Evolutionary conservation across 2,888 invertebrate species (phyloP).

Genomic region (Pocota personata): DNA sequence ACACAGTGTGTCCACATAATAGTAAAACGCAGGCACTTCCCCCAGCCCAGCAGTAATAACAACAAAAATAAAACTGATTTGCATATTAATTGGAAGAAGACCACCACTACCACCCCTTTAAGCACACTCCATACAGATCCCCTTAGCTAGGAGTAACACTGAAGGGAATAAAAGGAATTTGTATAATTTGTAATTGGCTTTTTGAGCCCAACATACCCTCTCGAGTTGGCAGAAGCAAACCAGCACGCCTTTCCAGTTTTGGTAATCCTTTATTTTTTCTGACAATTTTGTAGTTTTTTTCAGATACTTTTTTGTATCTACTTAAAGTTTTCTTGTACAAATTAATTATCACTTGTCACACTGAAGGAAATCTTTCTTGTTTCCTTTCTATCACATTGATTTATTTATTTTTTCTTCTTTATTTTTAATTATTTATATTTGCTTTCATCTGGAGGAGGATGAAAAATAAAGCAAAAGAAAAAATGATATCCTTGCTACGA

Average conservation of each 20-base stretch:
- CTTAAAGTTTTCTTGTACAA: conserved; percentile 28
- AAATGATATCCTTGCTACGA: conserved; percentile 52
- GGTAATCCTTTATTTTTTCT: conserved; percentile 33
- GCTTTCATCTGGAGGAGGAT: conserved; percentile 45
- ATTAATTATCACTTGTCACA: conserved; percentile 43
- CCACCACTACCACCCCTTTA: conserved; percentile 39
- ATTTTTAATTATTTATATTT: conserved; percentile 57
- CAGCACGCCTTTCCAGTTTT: conserved; percentile 28
- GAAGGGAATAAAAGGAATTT: conserved; percentile 55
- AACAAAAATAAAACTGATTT: conserved; percentile 69
- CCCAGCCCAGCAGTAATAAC: not conserved
- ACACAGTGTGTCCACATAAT: conserved; percentile 20
- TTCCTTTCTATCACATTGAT: conserved; percentile 25
- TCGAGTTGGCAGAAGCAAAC: conserved; percentile 29
- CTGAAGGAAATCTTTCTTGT: conserved; percentile 8
- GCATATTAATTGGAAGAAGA: conserved; percentile 72
- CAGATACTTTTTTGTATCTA: conserved; percentile 1
- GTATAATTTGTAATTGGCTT: conserved; percentile 70
- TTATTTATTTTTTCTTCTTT: conserved; percentile 26
- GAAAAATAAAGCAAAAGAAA: not conserved
- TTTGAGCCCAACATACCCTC: conserved; percentile 54
- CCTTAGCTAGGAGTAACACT: not conserved
- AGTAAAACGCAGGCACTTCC: not conserved
- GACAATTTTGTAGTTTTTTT: conserved; percentile 15
- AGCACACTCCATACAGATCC: conserved; percentile 15